Evolutionary conservation across 2,113 vertebrate genomes (phyloP), one percentile per base, ranked within the genome.

Genomic region (Aspiorhynchus laticeps): DNA sequence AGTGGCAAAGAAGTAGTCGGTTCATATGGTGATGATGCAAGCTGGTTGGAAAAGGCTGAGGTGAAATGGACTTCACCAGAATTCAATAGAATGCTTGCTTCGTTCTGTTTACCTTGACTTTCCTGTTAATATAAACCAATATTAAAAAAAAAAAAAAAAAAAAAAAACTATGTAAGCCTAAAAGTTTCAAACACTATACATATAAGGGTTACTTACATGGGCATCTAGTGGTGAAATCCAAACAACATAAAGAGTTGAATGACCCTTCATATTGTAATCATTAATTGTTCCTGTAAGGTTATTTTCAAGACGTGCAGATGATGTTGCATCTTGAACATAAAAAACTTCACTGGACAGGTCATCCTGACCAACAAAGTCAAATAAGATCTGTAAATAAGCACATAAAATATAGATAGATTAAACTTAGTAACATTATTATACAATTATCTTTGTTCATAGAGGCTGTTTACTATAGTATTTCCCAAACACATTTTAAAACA

Each of bases 321-420:
- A 82, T 43, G 53, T 87, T 11, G 80, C 86, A 38, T 87, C 80
- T 78, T 77, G 86, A 26, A 87, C 79, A 31, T 33, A 12, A 53
- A 83, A 87, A 36, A 82, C 71, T 87, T 86, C 61, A 80, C 77
- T 80, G 28, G 77, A 28, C 38, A 80, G 46, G 8, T 80, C 63
- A 69, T 80, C 85, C 67, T 86, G 85, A 80, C 63, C 85, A 80
- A 86, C 63, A 86, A 86, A 86, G 76, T 86, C 85, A 80, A 80
- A 86, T 63, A 80, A 71, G 31, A 56, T 46, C 85, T 81, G 48
- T 73, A 43, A 80, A 67, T 8, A 56, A 74, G 21, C 24, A 41
- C 43, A 26, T 69, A 17, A 83, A n/a, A 71, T 31, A 31, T 46
- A 82, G 59, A 19, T 73, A 43, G 36, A 74, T 41, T 21, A 41